A percentile compares a stretch with the other conserved stretches of the same genome.
phyloP scores from a whole-genome alignment of 2,797 vertebrate genomes.

The Tenualosa thibaudeaui region DNA sequence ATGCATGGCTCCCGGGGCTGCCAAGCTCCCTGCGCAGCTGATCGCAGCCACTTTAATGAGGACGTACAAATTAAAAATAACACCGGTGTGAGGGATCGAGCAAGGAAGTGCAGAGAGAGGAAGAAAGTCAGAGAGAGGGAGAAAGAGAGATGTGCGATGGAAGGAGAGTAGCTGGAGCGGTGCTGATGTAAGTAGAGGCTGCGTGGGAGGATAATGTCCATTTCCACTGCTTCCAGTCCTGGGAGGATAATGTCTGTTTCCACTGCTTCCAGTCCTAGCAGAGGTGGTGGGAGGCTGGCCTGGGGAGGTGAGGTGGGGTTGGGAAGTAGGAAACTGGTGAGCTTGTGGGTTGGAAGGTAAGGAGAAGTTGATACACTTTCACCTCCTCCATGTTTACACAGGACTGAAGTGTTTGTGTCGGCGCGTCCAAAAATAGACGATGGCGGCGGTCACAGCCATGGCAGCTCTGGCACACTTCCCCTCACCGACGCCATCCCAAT shows the following conservation, averaged over 20 bases:
- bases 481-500: neutral
- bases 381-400: neutral
- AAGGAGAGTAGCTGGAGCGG: neutral
- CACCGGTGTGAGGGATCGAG: neutral
- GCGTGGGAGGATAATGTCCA: neutral
- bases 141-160: neutral
- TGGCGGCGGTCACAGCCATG: too few species aligned
- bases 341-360: neutral
- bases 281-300: too few species aligned
- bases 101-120: too few species aligned
- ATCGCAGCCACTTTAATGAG: constrained; percentile 9
- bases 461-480: neutral
- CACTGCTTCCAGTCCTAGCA: neutral
- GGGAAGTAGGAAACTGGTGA: too few species aligned
- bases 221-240: neutral
- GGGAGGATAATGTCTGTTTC: neutral
- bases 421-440: neutral
- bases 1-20: neutral
- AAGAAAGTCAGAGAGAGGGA: neutral
- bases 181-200: neutral
- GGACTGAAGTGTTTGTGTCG: neutral
- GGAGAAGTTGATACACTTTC: neutral
- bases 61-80: constrained; percentile 4
- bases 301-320: too few species aligned
- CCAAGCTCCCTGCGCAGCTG: neutral